Conservation (phyloP, 92 coral and sea anemone species). For the Muricea muricata region DNA sequence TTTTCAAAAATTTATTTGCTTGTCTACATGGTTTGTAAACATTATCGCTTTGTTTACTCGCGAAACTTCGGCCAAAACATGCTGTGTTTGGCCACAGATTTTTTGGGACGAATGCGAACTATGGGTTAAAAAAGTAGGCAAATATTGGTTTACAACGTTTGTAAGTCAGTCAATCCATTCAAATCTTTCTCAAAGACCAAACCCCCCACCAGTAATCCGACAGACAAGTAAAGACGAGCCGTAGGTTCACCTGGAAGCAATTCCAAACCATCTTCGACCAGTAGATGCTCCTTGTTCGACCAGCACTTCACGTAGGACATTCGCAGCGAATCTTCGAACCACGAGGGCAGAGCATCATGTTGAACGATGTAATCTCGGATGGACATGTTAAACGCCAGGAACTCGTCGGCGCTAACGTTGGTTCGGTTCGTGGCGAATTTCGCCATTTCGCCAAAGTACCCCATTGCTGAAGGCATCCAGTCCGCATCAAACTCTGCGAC, state of each 20-base stretch:
- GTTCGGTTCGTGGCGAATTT: conserved; percentile 12
- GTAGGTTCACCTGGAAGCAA: conserved; percentile 27
- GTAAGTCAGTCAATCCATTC: too few relatives aligned
- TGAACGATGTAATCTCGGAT: conserved; percentile 19
- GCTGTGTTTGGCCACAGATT: too few relatives aligned
- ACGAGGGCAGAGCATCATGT: conserved; percentile 25
- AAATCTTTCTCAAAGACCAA: too few relatives aligned
- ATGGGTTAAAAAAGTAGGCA: too few relatives aligned
- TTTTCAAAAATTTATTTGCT: too few relatives aligned
- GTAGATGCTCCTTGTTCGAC: neutral
- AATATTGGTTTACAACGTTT: too few relatives aligned
- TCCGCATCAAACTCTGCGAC: conserved; percentile 17
- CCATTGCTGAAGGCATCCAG: conserved; percentile 40
- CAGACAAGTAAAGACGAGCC: neutral
- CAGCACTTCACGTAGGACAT: conserved; percentile 37
- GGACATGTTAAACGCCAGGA: conserved; percentile 34
- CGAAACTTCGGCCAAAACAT: too few relatives aligned
- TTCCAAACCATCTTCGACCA: conserved; percentile 29
- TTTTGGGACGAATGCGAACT: too few relatives aligned
- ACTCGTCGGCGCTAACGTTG: conserved; percentile 1
- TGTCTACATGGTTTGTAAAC: too few relatives aligned
- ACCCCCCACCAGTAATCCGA: too few relatives aligned
- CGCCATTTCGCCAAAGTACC: conserved; percentile 22
- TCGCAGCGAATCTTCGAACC: conserved; percentile 40
- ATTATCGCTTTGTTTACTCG: too few relatives aligned